Conservation (phyloP, 2,888 invertebrate species). For the Dryomyza anilis region DNA sequence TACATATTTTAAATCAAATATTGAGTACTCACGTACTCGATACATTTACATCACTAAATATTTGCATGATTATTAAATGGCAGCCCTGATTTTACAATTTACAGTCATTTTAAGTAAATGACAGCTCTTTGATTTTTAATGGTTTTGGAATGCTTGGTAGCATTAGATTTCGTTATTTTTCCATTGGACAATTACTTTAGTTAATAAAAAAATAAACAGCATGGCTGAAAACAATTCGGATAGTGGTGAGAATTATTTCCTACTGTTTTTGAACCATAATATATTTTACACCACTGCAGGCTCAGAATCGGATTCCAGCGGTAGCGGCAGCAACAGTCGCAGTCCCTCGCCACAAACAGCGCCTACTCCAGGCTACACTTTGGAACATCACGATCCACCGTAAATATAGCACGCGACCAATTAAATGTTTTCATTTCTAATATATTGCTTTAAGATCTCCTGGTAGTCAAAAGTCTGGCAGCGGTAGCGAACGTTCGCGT, state of each 20-base stretch:
- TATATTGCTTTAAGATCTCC: conserved; percentile 41
- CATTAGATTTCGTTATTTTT: too few species aligned
- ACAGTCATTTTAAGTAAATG: too few species aligned
- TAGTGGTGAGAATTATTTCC: conserved; percentile 42
- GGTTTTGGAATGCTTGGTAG: too few species aligned
- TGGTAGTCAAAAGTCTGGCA: conserved; percentile 47
- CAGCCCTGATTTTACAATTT: too few species aligned
- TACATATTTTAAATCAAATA: too few species aligned
- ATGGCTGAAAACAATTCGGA: conserved; percentile 47
- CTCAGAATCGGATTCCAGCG: conserved; percentile 55
- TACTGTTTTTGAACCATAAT: neutral
- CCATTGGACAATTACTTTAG: too few species aligned
- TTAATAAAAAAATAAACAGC: neutral
- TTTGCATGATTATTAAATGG: too few species aligned
- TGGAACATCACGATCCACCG: conserved; percentile 42
- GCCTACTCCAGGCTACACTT: conserved; percentile 41
- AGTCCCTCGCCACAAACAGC: conserved; percentile 51
- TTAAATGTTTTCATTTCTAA: neutral
- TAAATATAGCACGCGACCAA: conserved; percentile 13
- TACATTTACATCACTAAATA: neutral
- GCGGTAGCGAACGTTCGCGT: conserved; percentile 54
- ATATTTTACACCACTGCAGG: conserved; percentile 42
- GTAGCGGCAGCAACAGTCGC: conserved; percentile 50
- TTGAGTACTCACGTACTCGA: too few species aligned
- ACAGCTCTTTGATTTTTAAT: too few species aligned